These are phyloP conservation scores for Steinernema feltiae DNA, from an alignment of 1,140 invertebrate genomes.

Conservation along the genomic window DNA sequence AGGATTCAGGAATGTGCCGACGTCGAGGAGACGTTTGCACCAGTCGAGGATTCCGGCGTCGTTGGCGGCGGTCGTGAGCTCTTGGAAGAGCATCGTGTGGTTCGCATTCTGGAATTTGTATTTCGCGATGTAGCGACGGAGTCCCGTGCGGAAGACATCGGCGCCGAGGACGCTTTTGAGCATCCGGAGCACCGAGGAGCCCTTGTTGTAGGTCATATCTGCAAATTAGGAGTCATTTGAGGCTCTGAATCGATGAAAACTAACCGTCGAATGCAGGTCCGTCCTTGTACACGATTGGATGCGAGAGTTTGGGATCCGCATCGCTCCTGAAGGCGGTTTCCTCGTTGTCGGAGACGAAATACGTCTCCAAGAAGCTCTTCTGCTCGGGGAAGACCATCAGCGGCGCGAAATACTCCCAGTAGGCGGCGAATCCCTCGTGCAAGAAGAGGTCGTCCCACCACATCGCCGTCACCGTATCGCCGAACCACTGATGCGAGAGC, in stretches of 20 bases:
- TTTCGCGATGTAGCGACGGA: slow-evolving; percentile 21
- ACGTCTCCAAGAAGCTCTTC: slow-evolving; percentile 20
- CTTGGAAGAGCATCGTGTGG: slow-evolving; percentile 21
- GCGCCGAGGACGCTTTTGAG: slow-evolving; percentile 11
- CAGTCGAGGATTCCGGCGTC: slow-evolving; percentile 21
- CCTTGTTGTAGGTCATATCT: slow-evolving; percentile 61
- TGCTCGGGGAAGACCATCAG: slow-evolving; percentile 58
- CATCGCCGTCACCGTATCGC: slow-evolving; percentile 32
- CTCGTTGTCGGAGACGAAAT: slow-evolving; percentile 20
- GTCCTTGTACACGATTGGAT: slow-evolving; percentile 24
- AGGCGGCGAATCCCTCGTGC: slow-evolving; percentile 61
- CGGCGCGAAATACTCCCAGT: slow-evolving; percentile 60
- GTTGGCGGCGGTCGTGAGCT: slow-evolving; percentile 19
- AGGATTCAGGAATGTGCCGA: slow-evolving; percentile 26
- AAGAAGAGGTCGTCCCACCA: slow-evolving; percentile 62
- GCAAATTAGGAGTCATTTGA: not conserved
- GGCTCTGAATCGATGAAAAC: not conserved
- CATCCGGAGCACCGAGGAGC: slow-evolving; percentile 56
- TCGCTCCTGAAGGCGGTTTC: slow-evolving; percentile 20
- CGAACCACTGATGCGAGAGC: slow-evolving; percentile 44
- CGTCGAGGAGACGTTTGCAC: slow-evolving; percentile 23
- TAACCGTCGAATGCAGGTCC: slow-evolving; percentile 58
- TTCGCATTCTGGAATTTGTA: slow-evolving; percentile 23
- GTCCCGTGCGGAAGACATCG: slow-evolving; percentile 16
- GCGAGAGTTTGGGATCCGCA: slow-evolving; percentile 17